phyloP scores from a whole-genome alignment of 2,797 vertebrate genomes.

The Cyprinodon diabolis region DNA sequence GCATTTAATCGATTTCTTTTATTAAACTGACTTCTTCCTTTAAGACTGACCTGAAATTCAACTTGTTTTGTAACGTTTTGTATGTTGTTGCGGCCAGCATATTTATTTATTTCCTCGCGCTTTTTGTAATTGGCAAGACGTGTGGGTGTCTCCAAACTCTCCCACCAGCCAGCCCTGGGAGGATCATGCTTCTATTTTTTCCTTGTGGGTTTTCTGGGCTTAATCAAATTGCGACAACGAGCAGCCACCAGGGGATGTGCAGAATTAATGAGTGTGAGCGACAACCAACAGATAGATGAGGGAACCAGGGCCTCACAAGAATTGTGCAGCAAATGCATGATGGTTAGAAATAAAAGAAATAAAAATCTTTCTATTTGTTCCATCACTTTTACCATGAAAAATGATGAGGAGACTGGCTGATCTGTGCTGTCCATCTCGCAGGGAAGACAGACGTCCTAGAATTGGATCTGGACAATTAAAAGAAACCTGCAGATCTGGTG shows the following conservation, averaged over 20 bases:
- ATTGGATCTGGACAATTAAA: not conserved
- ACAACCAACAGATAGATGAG: conserved; percentile 68
- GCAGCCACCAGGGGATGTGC: conserved; percentile 63
- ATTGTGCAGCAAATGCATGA: conserved; percentile 46
- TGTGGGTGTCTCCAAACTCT: conserved; percentile 28
- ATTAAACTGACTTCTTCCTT: not conserved
- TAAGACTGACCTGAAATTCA: not conserved
- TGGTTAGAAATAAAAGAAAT: conserved; percentile 31
- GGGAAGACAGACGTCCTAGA: conserved; percentile 33
- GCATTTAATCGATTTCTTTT: no score
- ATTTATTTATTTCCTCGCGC: conserved; percentile 42
- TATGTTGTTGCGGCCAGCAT: conserved; percentile 17
- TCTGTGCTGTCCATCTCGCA: conserved; percentile 41
- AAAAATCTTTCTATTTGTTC: conserved; percentile 8
- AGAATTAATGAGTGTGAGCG: conserved; percentile 72
- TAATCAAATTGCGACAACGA: conserved; percentile 70
- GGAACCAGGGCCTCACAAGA: conserved; percentile 36
- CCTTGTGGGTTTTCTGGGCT: conserved; percentile 68
- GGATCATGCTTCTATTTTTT: conserved; percentile 64
- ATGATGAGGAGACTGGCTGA: conserved; percentile 61
- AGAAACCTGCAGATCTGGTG: not conserved
- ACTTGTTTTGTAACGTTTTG: conserved; percentile 17
- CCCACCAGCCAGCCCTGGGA: conserved; percentile 27
- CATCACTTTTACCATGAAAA: conserved; percentile 46
- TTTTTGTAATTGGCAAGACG: conserved; percentile 46